These are phyloP conservation scores for Platichthys flesus DNA, from an alignment of 2,113 vertebrate species.

Conservation along the genomic window DNA sequence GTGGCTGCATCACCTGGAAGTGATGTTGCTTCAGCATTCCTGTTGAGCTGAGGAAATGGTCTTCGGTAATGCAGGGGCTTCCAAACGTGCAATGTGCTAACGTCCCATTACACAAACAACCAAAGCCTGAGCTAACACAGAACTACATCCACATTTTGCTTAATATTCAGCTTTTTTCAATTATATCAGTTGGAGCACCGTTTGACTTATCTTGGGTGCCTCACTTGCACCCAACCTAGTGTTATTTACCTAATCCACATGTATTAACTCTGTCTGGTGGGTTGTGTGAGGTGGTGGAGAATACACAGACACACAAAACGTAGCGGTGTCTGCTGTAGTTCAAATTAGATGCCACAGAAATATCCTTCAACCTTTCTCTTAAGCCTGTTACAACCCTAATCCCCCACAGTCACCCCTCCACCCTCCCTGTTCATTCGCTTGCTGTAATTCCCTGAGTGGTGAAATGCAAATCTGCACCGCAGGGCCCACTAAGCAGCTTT, in stretches of 20 bases:
- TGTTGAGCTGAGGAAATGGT: too few species aligned
- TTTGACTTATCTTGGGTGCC: background rate
- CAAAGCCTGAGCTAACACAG: background rate
- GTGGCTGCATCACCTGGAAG: background rate
- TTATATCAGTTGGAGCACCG: background rate
- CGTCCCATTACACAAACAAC: background rate
- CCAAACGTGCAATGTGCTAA: background rate
- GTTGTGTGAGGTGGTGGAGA: conserved; percentile 47
- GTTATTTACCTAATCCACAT: conserved; percentile 50
- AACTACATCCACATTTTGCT: background rate
- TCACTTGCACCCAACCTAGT: conserved; percentile 31
- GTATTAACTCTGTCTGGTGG: conserved; percentile 50
- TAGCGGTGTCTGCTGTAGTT: conserved; percentile 73
- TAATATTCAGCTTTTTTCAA: background rate
- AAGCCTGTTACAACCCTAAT: conserved; percentile 84
- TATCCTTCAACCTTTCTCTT: conserved; percentile 80
- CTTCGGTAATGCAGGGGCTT: too few species aligned
- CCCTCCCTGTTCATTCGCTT: conserved; percentile 69
- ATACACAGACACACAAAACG: conserved; percentile 64
- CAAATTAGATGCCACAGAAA: conserved; percentile 80
- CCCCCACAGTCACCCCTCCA: conserved; percentile 72
- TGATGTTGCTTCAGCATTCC: background rate
- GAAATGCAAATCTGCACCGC: conserved; percentile 80
- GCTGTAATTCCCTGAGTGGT: conserved; percentile 78
- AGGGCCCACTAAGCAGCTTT: conserved; percentile 81